phyloP scores from a whole-genome alignment of 2,888 invertebrate genomes.

The Rhimphoctona megacephalus region DNA sequence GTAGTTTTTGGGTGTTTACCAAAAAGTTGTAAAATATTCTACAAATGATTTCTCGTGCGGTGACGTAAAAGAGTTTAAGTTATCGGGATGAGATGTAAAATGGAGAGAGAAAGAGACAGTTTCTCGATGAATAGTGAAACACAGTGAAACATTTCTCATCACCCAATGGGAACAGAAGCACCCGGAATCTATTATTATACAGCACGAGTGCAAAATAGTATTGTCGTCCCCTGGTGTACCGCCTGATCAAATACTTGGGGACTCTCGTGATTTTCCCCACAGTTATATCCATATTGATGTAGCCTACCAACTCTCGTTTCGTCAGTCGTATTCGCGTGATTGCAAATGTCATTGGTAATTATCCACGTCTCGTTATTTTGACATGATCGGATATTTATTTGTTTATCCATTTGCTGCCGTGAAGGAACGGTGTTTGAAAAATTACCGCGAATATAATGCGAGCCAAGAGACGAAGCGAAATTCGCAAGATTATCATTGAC shows the following conservation, averaged over 20 bases:
- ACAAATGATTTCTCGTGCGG: conserved; percentile 1
- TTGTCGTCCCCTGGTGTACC: conserved; percentile 60
- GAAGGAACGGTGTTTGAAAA: neutral
- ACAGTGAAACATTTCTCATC: conserved; percentile 31
- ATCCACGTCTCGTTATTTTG: conserved; percentile 18
- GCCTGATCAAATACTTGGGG: conserved; percentile 76
- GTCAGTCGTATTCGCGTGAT: conserved; percentile 44
- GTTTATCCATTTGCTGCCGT: neutral
- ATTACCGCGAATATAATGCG: neutral
- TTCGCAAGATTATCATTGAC: neutral
- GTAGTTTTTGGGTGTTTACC: neutral
- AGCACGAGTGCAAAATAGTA: conserved; percentile 61
- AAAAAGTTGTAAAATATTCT: conserved; percentile 6
- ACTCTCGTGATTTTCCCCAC: conserved; percentile 64
- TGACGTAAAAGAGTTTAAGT: neutral
- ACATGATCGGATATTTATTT: neutral
- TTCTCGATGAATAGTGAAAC: conserved; percentile 8
- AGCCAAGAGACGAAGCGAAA: neutral
- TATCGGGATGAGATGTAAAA: conserved; percentile 5
- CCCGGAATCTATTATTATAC: conserved; percentile 73
- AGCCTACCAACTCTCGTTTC: conserved; percentile 16
- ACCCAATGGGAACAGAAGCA: conserved; percentile 80
- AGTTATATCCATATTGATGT: conserved; percentile 43
- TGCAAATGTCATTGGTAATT: conserved; percentile 7
- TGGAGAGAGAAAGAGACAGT: neutral